Base-by-base conservation (phyloP, 2,888 invertebrate species). In the Caenorhabditis sp. region DNA sequence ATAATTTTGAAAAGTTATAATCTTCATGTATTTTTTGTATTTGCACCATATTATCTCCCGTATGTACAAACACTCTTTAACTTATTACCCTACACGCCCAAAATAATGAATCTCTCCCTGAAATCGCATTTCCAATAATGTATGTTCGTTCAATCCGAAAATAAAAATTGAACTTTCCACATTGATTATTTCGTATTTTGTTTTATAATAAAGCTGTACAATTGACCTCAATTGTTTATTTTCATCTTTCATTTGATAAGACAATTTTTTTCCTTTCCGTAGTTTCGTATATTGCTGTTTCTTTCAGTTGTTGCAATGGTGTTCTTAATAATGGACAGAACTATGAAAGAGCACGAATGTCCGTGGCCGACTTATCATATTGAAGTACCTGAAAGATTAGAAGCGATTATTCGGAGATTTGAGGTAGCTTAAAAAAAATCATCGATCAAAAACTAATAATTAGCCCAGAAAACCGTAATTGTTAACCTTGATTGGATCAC, bases 341-440 rank as follows among this genome's bases (percentile, higher is more conserved):
- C 59, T 2, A 78, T 84, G 78, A 59, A 71, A 10, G 60, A 66
- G 20, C 85, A 85, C 59, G 59, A 70, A 21, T 81, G 80, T 43
- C 83, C 81, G 38, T 86, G 87, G 87, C 80, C 83, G 25, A 62
- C 61, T 0, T 68, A 72, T 26, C 87, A 86, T 63, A 83, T 86
- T 54, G 87, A 87, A 62, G 56, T 52, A 8, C 86, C 86, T 1
- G 67, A 78, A 20, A 58, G 87, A 23, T 60, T 87, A n/a, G 62
- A 65, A 38, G 59, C 54, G 27, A 83, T 85, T 25, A 17, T 70
- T 1, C 60, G 78, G 17, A 59, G 63, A 23, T 61, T 84, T 4
- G 43, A 82, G 63, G 81, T 77, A 53, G 7, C n/a, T 59, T 50
- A 36, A 53, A 12, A 8, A 20, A 23, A 23, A 38, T 54, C 38